These are phyloP conservation scores for human (Homo sapiens) DNA, from an alignment of 2,113 vertebrate species.

Conservation along the genomic window DNA sequence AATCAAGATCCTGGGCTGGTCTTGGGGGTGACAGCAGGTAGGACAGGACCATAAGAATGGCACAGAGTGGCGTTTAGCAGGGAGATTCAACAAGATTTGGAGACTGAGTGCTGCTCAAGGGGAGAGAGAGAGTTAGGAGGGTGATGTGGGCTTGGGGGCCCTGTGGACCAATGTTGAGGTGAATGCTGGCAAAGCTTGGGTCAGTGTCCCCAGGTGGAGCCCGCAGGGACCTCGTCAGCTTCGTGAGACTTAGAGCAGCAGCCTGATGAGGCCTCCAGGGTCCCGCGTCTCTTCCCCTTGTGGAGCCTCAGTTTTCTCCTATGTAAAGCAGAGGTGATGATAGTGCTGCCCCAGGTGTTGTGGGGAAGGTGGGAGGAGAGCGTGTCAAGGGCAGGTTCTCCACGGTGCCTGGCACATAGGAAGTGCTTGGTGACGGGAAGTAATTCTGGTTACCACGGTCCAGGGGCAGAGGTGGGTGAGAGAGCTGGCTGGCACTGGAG, in stretches of 20 bases:
- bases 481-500: neutral
- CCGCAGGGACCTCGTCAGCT: neutral
- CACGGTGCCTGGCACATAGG: neutral
- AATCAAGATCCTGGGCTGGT: neutral
- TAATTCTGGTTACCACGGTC: neutral
- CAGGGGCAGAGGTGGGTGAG: neutral
- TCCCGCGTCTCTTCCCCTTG: neutral
- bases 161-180: neutral
- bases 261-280: neutral
- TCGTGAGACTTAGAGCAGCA: neutral
- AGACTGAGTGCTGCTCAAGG: neutral
- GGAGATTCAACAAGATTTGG: neutral
- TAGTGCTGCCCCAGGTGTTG: neutral
- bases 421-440: neutral
- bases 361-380: neutral
- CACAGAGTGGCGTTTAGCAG: fast-evolving
- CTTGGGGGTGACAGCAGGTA: neutral
- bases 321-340: neutral
- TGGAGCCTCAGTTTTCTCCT: neutral
- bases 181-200: neutral
- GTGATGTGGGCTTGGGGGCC: neutral
- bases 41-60: neutral
- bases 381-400: neutral
- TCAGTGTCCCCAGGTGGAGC: neutral
- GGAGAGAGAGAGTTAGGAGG: neutral